Percentiles rank a stretch among this genome's conserved stretches.
Evolutionary conservation across 2,113 vertebrate species (phyloP).

Genomic region (Onychorhynchus coronatus): DNA sequence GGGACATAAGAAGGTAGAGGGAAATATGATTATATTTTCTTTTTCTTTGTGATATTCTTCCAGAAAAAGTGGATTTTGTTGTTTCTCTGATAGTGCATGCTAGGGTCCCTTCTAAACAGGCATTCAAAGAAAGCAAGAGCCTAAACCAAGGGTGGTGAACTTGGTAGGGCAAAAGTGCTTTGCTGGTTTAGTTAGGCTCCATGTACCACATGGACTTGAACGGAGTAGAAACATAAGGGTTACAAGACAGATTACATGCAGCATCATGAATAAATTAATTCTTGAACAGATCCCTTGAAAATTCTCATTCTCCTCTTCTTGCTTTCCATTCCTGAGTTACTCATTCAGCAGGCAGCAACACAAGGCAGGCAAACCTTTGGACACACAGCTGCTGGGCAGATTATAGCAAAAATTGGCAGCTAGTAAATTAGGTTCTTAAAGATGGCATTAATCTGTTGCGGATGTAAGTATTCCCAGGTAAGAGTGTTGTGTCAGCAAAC

Average conservation of each 20-base stretch:
- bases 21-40: neutral
- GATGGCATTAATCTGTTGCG: neutral
- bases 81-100: neutral
- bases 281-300: neutral
- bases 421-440: neutral
- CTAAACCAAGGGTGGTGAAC: neutral
- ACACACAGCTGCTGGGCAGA: accelerated
- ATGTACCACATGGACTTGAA: neutral
- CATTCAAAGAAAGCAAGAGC: neutral
- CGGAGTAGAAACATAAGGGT: neutral
- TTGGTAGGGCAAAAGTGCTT: neutral
- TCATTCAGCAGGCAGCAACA: neutral
- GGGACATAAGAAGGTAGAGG: neutral
- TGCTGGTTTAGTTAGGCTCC: neutral
- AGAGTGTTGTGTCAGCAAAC: neutral
- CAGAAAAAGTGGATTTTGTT: neutral
- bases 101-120: neutral
- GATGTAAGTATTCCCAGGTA: neutral
- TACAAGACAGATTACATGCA: neutral
- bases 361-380: neutral
- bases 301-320: neutral
- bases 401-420: neutral
- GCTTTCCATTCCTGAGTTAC: neutral
- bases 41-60: neutral
- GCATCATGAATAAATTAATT: neutral